Evolutionary conservation across 1,140 invertebrate species (phyloP).

Genomic region (Medauroidea extradentata): DNA sequence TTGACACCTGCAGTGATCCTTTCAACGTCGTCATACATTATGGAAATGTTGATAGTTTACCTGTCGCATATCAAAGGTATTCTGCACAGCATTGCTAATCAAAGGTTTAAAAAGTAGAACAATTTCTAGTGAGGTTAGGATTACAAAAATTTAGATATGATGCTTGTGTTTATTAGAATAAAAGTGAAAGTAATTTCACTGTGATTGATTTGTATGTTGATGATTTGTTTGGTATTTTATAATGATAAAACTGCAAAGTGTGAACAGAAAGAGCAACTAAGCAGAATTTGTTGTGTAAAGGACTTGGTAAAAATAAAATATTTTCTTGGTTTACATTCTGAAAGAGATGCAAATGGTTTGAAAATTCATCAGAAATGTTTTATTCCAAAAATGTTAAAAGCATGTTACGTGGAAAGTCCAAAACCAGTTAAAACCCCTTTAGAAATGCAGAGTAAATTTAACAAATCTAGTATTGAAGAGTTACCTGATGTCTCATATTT

Average conservation of each 20-base stretch:
- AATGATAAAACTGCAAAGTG: constrained; percentile 8
- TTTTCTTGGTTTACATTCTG: constrained; percentile 16
- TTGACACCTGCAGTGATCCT: too few species aligned
- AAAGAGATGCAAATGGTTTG: constrained; percentile 1
- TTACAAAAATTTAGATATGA: too few species aligned
- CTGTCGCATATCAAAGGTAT: too few species aligned
- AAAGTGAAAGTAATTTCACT: neutral
- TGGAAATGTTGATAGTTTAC: too few species aligned
- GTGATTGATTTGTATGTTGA: constrained; percentile 18
- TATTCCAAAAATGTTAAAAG: constrained; percentile 21
- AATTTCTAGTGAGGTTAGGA: too few species aligned
- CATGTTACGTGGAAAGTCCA: constrained; percentile 30
- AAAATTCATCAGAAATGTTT: constrained; percentile 8
- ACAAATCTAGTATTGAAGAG: neutral
- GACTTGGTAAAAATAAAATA: constrained; percentile 8
- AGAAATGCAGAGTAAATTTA: constrained; percentile 20
- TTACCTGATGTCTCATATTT: constrained; percentile 22
- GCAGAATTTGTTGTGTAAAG: constrained; percentile 13
- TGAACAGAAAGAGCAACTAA: too few species aligned
- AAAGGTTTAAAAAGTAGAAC: too few species aligned
- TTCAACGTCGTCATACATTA: too few species aligned
- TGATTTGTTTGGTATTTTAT: constrained; percentile 14
- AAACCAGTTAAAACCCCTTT: constrained; percentile 30
- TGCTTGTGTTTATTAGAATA: too few species aligned
- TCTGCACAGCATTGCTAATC: too few species aligned